phyloP scores from a whole-genome alignment of 2,888 invertebrate species.

The Automeris io region DNA sequence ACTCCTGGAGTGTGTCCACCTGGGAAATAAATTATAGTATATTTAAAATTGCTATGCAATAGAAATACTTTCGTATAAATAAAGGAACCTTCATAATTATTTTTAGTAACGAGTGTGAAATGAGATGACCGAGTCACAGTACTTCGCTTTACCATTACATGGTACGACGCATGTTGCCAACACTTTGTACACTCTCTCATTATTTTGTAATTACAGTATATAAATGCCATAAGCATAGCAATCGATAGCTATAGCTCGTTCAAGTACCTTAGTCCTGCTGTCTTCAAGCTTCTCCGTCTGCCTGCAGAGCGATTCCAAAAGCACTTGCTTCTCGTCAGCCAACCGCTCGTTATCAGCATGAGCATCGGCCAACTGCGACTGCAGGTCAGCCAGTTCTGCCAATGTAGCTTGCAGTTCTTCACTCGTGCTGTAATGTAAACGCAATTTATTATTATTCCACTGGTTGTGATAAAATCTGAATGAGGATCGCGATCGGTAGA shows the following conservation, averaged over 20 bases:
- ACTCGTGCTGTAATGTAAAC: constrained; percentile 91
- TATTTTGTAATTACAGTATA: too few relatives aligned
- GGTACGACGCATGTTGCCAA: too few relatives aligned
- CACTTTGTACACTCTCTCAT: too few relatives aligned
- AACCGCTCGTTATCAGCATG: constrained; percentile 92
- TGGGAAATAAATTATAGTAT: constrained; percentile 32
- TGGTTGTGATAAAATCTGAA: neutral
- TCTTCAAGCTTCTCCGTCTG: constrained; percentile 96
- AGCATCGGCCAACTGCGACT: constrained; percentile 89
- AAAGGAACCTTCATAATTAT: too few relatives aligned
- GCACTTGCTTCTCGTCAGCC: constrained; percentile 91
- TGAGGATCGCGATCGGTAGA: neutral
- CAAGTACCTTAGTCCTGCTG: constrained; percentile 82
- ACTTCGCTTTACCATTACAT: too few relatives aligned
- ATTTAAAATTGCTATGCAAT: neutral
- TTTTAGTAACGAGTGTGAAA: too few relatives aligned
- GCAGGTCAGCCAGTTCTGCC: constrained; percentile 93
- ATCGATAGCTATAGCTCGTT: too few relatives aligned
- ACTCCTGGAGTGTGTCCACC: constrained; percentile 89
- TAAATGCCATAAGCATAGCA: too few relatives aligned
- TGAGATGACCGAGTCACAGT: too few relatives aligned
- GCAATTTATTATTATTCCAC: neutral
- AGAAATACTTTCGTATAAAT: neutral
- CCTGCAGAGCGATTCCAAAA: constrained; percentile 92
- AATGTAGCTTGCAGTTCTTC: constrained; percentile 96